Evolutionary conservation across 2,113 vertebrate genomes (phyloP).

Genomic region (Daubentonia madagascariensis): DNA sequence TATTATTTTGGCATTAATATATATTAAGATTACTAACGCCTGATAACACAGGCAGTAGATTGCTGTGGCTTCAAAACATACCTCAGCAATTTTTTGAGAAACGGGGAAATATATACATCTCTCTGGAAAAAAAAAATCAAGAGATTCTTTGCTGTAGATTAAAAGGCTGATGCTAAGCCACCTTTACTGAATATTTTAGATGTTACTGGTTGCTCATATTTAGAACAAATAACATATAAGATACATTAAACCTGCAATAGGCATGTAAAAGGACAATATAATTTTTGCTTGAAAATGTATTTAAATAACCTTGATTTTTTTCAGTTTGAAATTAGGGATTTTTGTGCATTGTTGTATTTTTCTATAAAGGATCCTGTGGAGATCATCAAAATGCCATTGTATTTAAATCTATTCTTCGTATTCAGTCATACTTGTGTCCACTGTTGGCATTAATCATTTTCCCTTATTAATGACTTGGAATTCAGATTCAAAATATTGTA

Average conservation of each 20-base stretch:
- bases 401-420: slow-evolving; percentile 32
- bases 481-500: slow-evolving; percentile 54
- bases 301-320: neutral
- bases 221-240: neutral
- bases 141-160: neutral
- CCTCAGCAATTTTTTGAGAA: neutral
- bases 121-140: neutral
- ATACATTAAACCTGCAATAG: neutral
- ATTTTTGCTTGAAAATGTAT: neutral
- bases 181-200: neutral
- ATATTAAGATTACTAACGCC: neutral
- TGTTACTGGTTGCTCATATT: neutral
- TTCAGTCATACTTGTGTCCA: neutral
- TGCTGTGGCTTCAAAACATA: neutral
- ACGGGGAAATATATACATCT: neutral
- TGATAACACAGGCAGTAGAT: neutral
- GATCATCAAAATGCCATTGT: neutral
- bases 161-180: neutral
- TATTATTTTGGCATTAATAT: neutral
- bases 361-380: neutral
- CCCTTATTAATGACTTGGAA: slow-evolving; percentile 52
- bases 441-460: slow-evolving; percentile 7
- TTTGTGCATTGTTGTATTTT: slow-evolving; percentile 2
- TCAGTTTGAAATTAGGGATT: neutral
- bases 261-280: neutral